Evolutionary conservation across 2,113 vertebrate species (phyloP).

Genomic region (Turnix velox): DNA sequence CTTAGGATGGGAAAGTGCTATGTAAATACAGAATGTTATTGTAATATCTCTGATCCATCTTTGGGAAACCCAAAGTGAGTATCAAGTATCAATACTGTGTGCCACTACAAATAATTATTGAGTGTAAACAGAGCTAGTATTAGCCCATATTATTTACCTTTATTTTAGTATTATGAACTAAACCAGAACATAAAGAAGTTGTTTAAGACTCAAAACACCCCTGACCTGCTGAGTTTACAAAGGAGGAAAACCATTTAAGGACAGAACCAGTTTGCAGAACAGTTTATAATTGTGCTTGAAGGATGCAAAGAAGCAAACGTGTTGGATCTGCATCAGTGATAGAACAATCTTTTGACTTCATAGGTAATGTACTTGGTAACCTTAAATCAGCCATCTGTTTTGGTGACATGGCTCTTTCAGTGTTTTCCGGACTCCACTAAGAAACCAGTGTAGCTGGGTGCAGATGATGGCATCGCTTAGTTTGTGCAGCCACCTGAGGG

Average conservation of each 20-base stretch:
- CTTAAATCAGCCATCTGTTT: neutral
- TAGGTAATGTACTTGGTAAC: neutral
- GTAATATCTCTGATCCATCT: neutral
- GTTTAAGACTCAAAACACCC: neutral
- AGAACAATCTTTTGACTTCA: neutral
- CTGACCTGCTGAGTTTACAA: neutral
- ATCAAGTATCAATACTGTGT: accelerated
- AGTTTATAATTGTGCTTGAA: neutral
- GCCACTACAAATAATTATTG: neutral
- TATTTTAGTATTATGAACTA: neutral
- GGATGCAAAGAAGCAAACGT: neutral
- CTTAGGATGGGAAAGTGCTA: neutral
- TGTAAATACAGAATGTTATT: neutral
- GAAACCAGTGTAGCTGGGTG: neutral
- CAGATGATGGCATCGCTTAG: neutral
- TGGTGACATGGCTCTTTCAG: neutral
- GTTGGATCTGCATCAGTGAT: neutral
- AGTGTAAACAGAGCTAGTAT: neutral
- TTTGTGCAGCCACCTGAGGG: neutral
- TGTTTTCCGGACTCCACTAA: neutral
- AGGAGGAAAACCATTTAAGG: neutral
- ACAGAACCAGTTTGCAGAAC: neutral
- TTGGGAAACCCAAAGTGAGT: neutral
- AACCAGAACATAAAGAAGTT: neutral
- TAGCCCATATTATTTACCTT: too few species aligned